Percentiles rank a stretch among this genome's conserved stretches.
Evolutionary conservation across 2,888 invertebrate species (phyloP).

Genomic region (Volucella bombylans): DNA sequence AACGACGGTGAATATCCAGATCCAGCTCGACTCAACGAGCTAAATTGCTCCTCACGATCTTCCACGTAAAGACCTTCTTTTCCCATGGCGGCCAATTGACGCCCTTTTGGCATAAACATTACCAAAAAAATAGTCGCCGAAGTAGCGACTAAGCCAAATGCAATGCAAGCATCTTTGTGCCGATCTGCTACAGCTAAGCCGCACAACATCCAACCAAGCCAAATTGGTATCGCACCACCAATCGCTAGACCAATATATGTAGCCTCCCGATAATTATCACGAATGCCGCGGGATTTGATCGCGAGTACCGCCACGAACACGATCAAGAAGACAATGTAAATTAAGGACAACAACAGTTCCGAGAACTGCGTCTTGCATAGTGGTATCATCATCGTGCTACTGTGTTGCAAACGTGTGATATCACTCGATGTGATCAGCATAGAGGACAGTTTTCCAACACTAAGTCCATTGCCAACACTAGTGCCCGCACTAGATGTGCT

Average conservation of each 20-base stretch:
- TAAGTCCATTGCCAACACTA: constrained; percentile 44
- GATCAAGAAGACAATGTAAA: constrained; percentile 92
- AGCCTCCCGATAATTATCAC: constrained; percentile 96
- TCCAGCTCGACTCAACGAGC: constrained; percentile 89
- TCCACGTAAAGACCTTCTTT: constrained; percentile 92
- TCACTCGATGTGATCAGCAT: constrained; percentile 75
- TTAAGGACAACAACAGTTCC: constrained; percentile 89
- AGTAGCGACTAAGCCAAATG: constrained; percentile 93
- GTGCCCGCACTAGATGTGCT: constrained; percentile 76
- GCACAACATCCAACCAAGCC: constrained; percentile 92
- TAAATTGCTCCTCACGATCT: constrained; percentile 91
- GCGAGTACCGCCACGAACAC: constrained; percentile 92
- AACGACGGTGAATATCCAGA: constrained; percentile 95
- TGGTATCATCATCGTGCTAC: constrained; percentile 81
- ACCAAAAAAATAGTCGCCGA: constrained; percentile 93
- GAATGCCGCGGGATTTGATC: constrained; percentile 92
- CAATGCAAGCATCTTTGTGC: constrained; percentile 93
- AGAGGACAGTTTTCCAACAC: constrained; percentile 64
- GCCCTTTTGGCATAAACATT: constrained; percentile 96
- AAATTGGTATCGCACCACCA: constrained; percentile 92
- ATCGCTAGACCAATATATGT: constrained; percentile 95
- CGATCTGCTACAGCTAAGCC: constrained; percentile 90
- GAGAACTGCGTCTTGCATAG: constrained; percentile 87
- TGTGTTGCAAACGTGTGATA: constrained; percentile 77
- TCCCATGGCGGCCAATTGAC: constrained; percentile 95